A percentile compares a stretch with the other conserved stretches of the same genome.
Conservation (phyloP, 2,888 invertebrate species). For the Venustoraphidia nigricollis region DNA sequence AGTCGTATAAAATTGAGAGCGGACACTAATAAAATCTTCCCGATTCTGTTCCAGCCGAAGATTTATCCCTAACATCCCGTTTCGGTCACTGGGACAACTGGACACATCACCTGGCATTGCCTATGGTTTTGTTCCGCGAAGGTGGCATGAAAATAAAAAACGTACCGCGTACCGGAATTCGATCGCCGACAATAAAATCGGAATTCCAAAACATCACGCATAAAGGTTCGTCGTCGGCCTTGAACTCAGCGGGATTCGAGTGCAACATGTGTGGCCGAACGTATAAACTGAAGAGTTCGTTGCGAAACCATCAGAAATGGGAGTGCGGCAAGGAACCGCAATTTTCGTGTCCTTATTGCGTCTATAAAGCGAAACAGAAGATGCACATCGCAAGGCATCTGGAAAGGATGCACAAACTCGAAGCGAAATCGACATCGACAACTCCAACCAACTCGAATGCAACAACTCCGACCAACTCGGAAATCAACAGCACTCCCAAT, state of each 20-base stretch:
- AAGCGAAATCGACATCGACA: constrained; percentile 34
- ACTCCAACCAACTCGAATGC: constrained; percentile 22
- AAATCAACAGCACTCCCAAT: too few relatives aligned
- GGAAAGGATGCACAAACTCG: constrained; percentile 66
- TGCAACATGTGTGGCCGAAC: constrained; percentile 72
- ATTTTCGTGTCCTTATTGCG: constrained; percentile 69
- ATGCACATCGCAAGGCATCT: constrained; percentile 73
- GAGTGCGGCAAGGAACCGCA: constrained; percentile 75
- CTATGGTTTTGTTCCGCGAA: constrained; percentile 45
- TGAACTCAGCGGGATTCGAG: constrained; percentile 39
- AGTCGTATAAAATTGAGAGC: too few relatives aligned
- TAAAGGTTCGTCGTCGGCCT: constrained; percentile 10
- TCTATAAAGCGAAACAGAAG: constrained; percentile 71
- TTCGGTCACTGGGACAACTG: constrained; percentile 50
- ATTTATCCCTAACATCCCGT: constrained; percentile 49
- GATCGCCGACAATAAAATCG: constrained; percentile 1
- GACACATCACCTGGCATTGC: constrained; percentile 60
- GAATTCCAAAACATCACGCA: not conserved
- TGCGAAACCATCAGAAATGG: constrained; percentile 73
- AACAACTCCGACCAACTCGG: not conserved
- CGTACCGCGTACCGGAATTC: constrained; percentile 1
- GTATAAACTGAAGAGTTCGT: constrained; percentile 74
- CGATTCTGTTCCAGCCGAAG: constrained; percentile 38
- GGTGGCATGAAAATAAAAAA: constrained; percentile 26
- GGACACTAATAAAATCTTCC: constrained; percentile 26